Base-by-base conservation (phyloP, 1,140 invertebrate species). In the Saccostrea echinata region DNA sequence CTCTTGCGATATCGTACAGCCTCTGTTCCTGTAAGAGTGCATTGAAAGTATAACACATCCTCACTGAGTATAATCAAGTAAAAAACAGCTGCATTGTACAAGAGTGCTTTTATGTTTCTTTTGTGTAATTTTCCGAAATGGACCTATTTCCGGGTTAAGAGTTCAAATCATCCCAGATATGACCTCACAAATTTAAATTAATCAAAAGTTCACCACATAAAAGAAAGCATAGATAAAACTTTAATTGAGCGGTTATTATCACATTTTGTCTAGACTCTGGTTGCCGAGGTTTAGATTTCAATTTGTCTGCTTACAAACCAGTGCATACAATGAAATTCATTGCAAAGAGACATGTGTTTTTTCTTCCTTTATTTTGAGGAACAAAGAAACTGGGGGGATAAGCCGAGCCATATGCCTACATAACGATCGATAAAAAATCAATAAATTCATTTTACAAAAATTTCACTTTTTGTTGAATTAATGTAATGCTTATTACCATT, bases 231-330 rank as follows among this genome's bases (percentile, higher is more conserved):
- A 33, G 68, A 71, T 71, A 30, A 71, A 33, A 71, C 27, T 71
- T 30, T 71, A 71, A 71, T 71, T 71, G 68, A 71, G 68, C 68
- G 27, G 16, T 27, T 30, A 71, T 30, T 71, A 71, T 71, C 68
- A 71, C 24, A 30, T 71, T 71, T 71, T 30, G 68, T 71, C 68
- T 71, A 71, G 68, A 71, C 68, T 27, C 13, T 11, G 6, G 68
- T 12, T 30, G 68, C 24, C 55, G 24, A 16, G 68, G 24, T 71
- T 71, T 27, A 13, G 68, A 33, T 71, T 71, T 27, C 68, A 33
- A 33, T 71, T 71, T 71, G 55, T 61, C 55, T 61, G 55, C 9
- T 43, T 9, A 43, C 43, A 43, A 43, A 43, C n/a, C 43, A 43
- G 43, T 4, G 43, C 55, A 61, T n/a, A 61, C 55, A 61, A 61